Evolutionary conservation across 1,140 invertebrate genomes (phyloP), one percentile per base, ranked within the genome.

Genomic region (Sinella curviseta): DNA sequence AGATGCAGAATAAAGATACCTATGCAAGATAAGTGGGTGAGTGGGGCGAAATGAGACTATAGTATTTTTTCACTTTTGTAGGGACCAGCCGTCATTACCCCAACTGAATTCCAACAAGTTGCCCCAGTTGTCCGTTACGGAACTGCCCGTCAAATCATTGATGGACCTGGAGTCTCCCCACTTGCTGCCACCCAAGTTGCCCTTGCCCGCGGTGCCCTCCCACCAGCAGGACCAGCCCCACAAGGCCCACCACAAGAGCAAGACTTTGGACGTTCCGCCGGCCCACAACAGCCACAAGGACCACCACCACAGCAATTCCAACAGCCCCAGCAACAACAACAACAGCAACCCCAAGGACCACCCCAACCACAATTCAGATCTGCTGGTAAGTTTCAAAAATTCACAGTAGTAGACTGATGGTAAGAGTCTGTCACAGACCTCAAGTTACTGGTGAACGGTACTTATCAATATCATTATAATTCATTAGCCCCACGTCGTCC

Each of bases 51-150:
- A 16, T n/a, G 57, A 60, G 14, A 60, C 14, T 14, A 60, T 60
- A 20, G 57, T n/a, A 26, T n/a, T 60, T 17, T 16, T 60, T 60
- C 24, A 17, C 24, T 26, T 26, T 60, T 60, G 8, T 74, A 83
- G 81, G 90, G 90, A 83, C 87, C 88, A 54, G 86, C 88, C 28
- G 82, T 89, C 1, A 83, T 89, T 34, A 85, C 86, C 67, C 82
- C 82, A 78, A 84, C 80, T 28, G 79, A 80, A 14, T 80, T 65
- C 57, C 76, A 76, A 35, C 80, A 82, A 67, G 20, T 74, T 57
- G 79, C 83, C 85, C 80, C 76, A 79, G 82, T 83, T 60, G 81
- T 81, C 17, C 82, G 85, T 31, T 83, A 82, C 35, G 83, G 83
- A 78, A 77, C 82, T 70, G 36, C 76, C 55, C 77, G 82, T 80